phyloP scores from a whole-genome alignment of 2,888 invertebrate species.

The Junonia oenone region DNA sequence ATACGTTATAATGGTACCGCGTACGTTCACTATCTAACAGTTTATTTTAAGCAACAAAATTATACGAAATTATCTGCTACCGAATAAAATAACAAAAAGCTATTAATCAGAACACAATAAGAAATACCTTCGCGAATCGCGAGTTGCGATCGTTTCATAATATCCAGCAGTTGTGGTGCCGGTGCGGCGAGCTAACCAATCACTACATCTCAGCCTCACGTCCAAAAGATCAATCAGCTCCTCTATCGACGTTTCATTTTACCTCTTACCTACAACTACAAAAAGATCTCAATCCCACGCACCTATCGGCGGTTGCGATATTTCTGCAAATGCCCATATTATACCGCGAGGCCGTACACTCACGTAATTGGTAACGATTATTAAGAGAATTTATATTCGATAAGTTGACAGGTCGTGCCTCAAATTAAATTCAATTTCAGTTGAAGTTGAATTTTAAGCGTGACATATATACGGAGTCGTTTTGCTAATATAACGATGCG shows the following conservation, averaged over 20 bases:
- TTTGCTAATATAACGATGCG: conserved; percentile 36
- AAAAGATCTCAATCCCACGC: conserved; percentile 62
- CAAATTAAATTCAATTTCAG: conserved; percentile 58
- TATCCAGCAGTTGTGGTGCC: conserved; percentile 49
- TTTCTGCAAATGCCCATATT: conserved; percentile 52
- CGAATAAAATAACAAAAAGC: background rate
- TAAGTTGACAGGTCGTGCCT: conserved; percentile 62
- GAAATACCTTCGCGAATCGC: background rate
- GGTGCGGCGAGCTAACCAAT: conserved; percentile 36
- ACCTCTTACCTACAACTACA: conserved; percentile 53
- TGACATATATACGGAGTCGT: conserved; percentile 54
- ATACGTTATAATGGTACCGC: background rate
- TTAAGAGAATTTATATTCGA: conserved; percentile 70
- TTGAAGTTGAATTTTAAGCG: conserved; percentile 46
- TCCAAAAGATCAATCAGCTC: conserved; percentile 52
- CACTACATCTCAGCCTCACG: conserved; percentile 42
- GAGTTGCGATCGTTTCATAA: conserved; percentile 52
- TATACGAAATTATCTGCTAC: background rate
- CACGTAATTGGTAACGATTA: conserved; percentile 72
- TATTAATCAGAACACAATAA: conserved; percentile 29
- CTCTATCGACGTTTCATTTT: conserved; percentile 53
- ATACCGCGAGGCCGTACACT: conserved; percentile 59
- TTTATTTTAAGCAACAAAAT: background rate
- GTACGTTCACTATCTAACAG: background rate
- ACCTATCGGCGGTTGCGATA: conserved; percentile 42